Evolutionary conservation across 2,113 vertebrate genomes (phyloP).

Genomic region (Hipposideros armiger): DNA sequence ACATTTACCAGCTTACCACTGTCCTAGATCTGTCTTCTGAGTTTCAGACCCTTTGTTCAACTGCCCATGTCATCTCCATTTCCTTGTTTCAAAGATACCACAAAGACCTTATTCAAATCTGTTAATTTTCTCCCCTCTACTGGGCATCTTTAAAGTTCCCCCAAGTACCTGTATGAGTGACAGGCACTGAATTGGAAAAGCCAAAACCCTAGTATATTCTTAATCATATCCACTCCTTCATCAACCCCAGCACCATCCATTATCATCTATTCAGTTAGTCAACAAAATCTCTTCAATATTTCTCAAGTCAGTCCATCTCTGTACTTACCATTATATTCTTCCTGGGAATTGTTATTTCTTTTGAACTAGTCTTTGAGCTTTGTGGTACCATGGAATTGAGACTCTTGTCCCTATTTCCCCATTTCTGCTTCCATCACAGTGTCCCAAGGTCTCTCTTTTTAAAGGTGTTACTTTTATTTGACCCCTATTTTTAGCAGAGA

Average conservation of each 20-base stretch:
- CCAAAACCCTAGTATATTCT: background rate
- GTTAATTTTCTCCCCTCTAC: background rate
- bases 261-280: background rate
- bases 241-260: accelerated
- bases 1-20: background rate
- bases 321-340: background rate
- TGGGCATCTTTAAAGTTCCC: background rate
- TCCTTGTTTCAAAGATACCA: background rate
- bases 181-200: background rate
- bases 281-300: background rate
- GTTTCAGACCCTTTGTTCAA: background rate
- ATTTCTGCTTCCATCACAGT: background rate
- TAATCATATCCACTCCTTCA: background rate
- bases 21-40: background rate
- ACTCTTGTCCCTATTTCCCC: background rate
- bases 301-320: background rate
- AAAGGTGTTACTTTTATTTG: background rate
- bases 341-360: background rate
- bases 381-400: background rate
- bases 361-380: background rate
- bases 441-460: background rate
- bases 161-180: background rate
- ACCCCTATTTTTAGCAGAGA: background rate
- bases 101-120: background rate
- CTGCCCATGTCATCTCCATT: background rate